These are phyloP conservation scores for Mola mola DNA, from an alignment of 2,113 vertebrate genomes.

Conservation along the genomic window DNA sequence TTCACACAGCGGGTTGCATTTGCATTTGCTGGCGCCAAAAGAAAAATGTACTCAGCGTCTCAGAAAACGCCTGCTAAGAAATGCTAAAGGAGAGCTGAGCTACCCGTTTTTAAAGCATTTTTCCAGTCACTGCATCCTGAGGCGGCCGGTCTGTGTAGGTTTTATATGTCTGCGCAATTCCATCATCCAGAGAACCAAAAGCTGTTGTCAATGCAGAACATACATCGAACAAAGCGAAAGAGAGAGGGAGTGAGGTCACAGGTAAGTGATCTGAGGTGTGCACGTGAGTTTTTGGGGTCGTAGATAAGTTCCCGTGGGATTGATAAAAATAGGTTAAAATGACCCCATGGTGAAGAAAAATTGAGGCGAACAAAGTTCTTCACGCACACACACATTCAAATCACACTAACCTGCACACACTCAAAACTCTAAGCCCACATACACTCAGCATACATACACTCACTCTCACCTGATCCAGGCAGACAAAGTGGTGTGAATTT, in stretches of 20 bases:
- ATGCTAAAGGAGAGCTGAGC: not conserved
- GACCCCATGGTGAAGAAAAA: slow-evolving; percentile 18
- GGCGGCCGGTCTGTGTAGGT: not conserved
- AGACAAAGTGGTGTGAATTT: slow-evolving; percentile 3
- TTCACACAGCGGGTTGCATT: no score
- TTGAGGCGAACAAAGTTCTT: slow-evolving; percentile 4
- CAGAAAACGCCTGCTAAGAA: not conserved
- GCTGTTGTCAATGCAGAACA: slow-evolving; percentile 2
- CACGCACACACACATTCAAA: not conserved
- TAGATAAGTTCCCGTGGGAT: slow-evolving; percentile 1
- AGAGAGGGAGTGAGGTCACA: not conserved
- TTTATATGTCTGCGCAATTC: slow-evolving; percentile 24
- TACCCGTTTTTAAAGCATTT: slow-evolving; percentile 10
- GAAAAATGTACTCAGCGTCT: slow-evolving; percentile 1
- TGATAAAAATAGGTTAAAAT: slow-evolving; percentile 5
- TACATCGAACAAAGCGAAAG: not conserved
- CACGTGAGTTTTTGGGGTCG: not conserved
- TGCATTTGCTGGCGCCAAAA: no score
- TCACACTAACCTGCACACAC: not conserved
- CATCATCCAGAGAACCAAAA: slow-evolving; percentile 30
- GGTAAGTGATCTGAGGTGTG: not conserved
- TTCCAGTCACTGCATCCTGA: slow-evolving; percentile 21
- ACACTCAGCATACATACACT: not conserved
- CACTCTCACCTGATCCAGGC: slow-evolving; percentile 12
- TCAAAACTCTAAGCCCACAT: not conserved